Evolutionary conservation across 2,113 vertebrate genomes (phyloP).

Genomic region (Suricata suricatta): DNA sequence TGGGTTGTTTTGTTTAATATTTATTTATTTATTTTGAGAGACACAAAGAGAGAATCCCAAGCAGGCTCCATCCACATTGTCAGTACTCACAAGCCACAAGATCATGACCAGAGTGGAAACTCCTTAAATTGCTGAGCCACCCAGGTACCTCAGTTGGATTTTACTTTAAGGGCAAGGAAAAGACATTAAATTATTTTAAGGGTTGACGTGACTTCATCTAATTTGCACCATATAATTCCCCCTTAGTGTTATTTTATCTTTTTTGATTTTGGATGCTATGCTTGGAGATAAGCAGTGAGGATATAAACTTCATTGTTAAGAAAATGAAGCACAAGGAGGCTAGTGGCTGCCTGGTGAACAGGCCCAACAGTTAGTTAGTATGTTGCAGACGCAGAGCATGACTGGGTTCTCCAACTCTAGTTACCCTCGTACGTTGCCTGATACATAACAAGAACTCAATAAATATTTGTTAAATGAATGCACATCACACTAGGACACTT

Average conservation of each 20-base stretch:
- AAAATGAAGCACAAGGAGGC: neutral
- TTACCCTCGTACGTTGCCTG: neutral
- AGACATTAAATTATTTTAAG: conserved; percentile 6
- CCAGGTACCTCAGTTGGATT: neutral
- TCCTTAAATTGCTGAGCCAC: too few species aligned
- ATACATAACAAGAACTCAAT: neutral
- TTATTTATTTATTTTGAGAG: too few species aligned
- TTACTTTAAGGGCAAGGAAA: neutral
- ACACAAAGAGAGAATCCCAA: too few species aligned
- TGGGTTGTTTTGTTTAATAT: too few species aligned
- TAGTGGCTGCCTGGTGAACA: neutral
- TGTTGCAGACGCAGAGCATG: neutral
- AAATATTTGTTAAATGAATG: neutral
- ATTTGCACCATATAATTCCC: neutral
- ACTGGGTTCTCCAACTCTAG: neutral
- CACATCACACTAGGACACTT: neutral
- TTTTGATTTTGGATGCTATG: neutral
- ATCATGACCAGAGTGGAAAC: too few species aligned
- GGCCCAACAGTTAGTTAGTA: neutral
- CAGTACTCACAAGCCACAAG: too few species aligned
- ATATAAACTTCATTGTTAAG: neutral
- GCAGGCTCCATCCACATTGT: too few species aligned
- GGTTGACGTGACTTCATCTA: neutral
- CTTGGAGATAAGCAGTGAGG: neutral
- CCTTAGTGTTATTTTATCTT: neutral